Base-by-base conservation (phyloP, 1,140 invertebrate genomes). In the Wasmannia auropunctata region DNA sequence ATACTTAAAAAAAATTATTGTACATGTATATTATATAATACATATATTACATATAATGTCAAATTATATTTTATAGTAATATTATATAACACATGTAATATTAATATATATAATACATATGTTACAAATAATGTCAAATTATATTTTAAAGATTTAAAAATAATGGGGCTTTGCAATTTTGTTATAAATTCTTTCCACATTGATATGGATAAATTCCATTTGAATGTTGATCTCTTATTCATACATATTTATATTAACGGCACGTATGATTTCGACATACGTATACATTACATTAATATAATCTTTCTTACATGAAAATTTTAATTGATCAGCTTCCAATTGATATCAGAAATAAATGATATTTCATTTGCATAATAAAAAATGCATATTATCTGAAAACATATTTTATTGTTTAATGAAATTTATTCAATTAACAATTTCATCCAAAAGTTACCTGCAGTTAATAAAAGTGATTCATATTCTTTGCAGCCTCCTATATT, bases 221-320 rank as follows among this genome's bases (percentile, higher is more conserved):
- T 96, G 6, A 91, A 93, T 2, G 92, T 95, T 0, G 94, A 95
- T 34, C 34, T 96, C 0, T 89, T 87, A 0, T 95, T 97, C 58
- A 95, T 96, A 0, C 90, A 93, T 22, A 86, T 96, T 14, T 92
- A 94, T 63, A 91, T 97, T 40, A 93, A 95, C 3, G 96, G 96
- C 0, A 93, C 95, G 51, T 97, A 97, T 89, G 95, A 96, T 76
- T 89, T 97, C 7, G 95, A 96, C 84, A 95, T 95, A 16, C 3
- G 16, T 46, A 40, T 40, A 40, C 8, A 40, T 40, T 46, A 43
- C 14, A 46, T 46, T 0, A 65, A 22, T 65, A 37, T 63, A 63
- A 65, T 5, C 19, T 11, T 65, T 25, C 16, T 16, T 19, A 62
- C n/a, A n/a, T n/a, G n/a, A n/a, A n/a, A 43, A 67, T 65, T 25